Conservation (phyloP, 2,797 vertebrate genomes). For the Spatula clypeata region DNA sequence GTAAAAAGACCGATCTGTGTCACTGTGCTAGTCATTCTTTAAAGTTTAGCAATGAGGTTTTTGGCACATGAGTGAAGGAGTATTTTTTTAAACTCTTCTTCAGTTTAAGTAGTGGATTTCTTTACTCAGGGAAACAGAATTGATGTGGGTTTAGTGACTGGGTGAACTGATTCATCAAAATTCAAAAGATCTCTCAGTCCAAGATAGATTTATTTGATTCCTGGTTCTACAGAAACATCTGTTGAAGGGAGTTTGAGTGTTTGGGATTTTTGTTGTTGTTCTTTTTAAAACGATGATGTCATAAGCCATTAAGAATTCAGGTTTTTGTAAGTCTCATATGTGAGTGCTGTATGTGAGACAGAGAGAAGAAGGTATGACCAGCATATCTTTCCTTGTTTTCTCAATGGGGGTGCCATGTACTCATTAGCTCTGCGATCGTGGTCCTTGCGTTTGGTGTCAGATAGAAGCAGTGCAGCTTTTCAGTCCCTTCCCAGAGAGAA, state of each 20-base stretch:
- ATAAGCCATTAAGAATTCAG: not conserved
- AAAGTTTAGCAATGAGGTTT: conserved; percentile 29
- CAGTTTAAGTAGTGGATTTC: conserved; percentile 28
- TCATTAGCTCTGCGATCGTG: not conserved
- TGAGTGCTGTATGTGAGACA: not conserved
- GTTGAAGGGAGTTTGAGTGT: not conserved
- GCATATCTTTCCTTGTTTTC: not conserved
- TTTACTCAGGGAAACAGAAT: conserved; percentile 45
- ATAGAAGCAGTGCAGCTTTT: not conserved
- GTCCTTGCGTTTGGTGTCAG: not conserved
- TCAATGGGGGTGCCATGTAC: not conserved
- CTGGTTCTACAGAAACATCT: not conserved
- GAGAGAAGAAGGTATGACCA: not conserved
- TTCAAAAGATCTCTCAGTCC: not conserved
- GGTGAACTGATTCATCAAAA: conserved; percentile 38
- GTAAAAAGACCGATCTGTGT: conserved; percentile 26
- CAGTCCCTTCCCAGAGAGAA: not conserved
- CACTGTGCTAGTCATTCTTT: conserved; percentile 44
- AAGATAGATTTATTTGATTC: conserved; percentile 27
- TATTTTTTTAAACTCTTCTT: conserved; percentile 36
- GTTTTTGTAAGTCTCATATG: rapidly evolving
- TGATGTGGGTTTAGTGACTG: conserved; percentile 40
- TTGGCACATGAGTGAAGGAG: conserved; percentile 15
- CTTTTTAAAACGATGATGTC: not conserved
- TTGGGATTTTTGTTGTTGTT: not conserved